Percentiles rank a stretch among this genome's conserved stretches.
phyloP scores from a whole-genome alignment of 2,113 vertebrate genomes.

The Cynopterus brachyotis region DNA sequence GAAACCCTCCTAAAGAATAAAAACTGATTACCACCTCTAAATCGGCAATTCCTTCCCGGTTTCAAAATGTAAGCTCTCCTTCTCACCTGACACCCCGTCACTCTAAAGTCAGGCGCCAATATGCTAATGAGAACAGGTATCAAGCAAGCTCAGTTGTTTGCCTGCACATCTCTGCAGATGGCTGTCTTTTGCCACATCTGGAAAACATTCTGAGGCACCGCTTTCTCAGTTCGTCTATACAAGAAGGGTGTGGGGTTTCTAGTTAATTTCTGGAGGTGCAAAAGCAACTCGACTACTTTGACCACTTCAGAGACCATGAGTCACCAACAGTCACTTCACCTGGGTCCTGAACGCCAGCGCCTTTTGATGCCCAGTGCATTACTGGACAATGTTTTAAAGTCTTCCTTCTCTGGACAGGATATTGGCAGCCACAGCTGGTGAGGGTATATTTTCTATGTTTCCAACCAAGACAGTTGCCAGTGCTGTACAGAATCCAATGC shows the following conservation, averaged over 20 bases:
- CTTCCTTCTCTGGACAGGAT: conserved; percentile 77
- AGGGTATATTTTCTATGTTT: conserved; percentile 73
- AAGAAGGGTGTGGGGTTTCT: conserved; percentile 56
- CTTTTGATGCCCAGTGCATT: conserved; percentile 69
- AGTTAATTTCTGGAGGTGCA: conserved; percentile 72
- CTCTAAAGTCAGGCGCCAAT: background rate
- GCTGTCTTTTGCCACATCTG: background rate
- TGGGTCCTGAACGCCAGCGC: conserved; percentile 59
- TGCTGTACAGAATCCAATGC: conserved; percentile 50
- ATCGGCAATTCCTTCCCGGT: background rate
- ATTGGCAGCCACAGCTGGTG: conserved; percentile 69
- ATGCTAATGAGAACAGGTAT: background rate
- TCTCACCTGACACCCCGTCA: background rate
- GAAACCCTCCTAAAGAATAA: conserved; percentile 19
- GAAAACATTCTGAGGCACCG: background rate
- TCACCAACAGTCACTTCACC: conserved; percentile 58
- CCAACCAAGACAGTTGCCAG: conserved; percentile 63
- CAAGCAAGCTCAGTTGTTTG: background rate
- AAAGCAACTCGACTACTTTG: background rate
- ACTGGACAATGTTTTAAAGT: conserved; percentile 73
- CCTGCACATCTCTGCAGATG: background rate
- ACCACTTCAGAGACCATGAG: conserved; percentile 64
- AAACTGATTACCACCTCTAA: background rate
- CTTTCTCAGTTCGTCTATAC: background rate
- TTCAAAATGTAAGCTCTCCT: background rate